These are phyloP conservation scores for Tachysurus fulvidraco DNA, from an alignment of 2,113 vertebrate species.

Conservation along the genomic window DNA sequence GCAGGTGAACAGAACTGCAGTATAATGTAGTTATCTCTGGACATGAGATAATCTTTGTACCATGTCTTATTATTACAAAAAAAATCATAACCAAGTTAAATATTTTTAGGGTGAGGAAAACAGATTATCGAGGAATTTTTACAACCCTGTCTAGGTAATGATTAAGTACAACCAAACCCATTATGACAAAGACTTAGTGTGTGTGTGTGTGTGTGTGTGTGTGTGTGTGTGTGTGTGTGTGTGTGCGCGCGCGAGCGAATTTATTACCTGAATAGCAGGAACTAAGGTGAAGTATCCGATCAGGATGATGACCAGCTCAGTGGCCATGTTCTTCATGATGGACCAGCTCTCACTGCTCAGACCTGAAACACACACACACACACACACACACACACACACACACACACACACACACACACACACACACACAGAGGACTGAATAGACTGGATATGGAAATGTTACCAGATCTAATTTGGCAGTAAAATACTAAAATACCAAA, in stretches of 20 bases:
- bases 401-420: neutral
- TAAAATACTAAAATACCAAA: neutral
- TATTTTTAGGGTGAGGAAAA: neutral
- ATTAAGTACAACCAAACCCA: neutral
- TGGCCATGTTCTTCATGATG: conserved; percentile 99
- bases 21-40: neutral
- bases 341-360: conserved; percentile 98
- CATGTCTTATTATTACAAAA: neutral
- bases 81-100: neutral
- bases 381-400: neutral
- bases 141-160: neutral
- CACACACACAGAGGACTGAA: neutral
- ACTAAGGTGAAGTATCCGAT: conserved; percentile 98
- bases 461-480: neutral
- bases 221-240: neutral
- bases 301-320: conserved; percentile 93
- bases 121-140: neutral
- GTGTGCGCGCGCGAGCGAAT: too few species aligned
- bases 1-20: neutral
- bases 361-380: conserved; percentile 68
- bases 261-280: conserved; percentile 92
- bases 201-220: neutral
- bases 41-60: too few species aligned
- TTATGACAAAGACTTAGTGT: neutral
- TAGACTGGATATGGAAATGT: neutral